Evolutionary conservation across 2,797 vertebrate species (phyloP), one percentile per base, ranked within the genome.

Genomic region (Schizothorax lantsangensis): DNA sequence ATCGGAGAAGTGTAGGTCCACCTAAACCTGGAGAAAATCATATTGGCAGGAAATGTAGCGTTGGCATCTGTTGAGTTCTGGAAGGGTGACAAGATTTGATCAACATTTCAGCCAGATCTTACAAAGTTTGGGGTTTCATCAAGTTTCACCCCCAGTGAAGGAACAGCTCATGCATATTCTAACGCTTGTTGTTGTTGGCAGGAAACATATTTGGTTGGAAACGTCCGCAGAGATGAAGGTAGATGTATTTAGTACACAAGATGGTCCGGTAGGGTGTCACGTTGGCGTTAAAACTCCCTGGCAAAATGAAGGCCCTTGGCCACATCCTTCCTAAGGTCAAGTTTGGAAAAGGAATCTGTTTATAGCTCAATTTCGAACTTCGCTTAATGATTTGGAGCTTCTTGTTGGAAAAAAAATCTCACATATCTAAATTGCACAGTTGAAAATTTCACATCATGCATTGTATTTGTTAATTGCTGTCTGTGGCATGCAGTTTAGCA

Each of bases 61-160:
- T 49, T 86, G 84, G 78, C 84, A 81, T 74, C 84, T 52, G 69
- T 64, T 86, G 23, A 40, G 78, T 64, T 66, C 69, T 81, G 71
- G 84, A 81, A 49, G 19, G 43, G 79, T 81, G 78, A 86, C 84
- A 59, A 74, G 79, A 66, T 81, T 66, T 81, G 23, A 59, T 81
- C 79, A 73, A 59, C 43, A 52, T 81, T 74, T 45, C 79, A 52
- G 79, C 45, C 66, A 62, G 54, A 66, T 33, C 57, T 81, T 49
- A 38, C 54, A 64, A 81, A 66, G 84, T 81, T 81, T 80, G 17
- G 21, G 78, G 40, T 86, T 81, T 86, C 84, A 47, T 86, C 54
- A 74, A 72, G 23, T 81, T 74, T 72, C 52, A 19, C 14, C 30
- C 4, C 40, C 26, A 57, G 52, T 85, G n/a, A 54, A 79, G 47